These are phyloP conservation scores for Chromobotia macracanthus DNA, from an alignment of 2,797 vertebrate genomes.

Conservation along the genomic window DNA sequence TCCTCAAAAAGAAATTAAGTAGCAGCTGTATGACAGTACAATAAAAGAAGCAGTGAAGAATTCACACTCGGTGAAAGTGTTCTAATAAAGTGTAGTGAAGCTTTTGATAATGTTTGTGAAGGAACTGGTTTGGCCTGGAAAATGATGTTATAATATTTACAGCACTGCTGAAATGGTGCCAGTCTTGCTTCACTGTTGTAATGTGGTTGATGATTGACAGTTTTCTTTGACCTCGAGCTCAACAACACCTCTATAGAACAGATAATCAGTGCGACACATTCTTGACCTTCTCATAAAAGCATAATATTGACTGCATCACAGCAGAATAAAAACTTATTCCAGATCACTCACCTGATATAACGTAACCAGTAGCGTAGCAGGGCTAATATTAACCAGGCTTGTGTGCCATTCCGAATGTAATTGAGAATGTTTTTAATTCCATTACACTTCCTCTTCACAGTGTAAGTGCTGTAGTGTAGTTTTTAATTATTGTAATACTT, in stretches of 20 bases:
- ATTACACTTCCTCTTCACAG: no score
- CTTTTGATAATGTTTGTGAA: not conserved
- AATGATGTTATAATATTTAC: conserved; percentile 23
- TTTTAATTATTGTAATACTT: no score
- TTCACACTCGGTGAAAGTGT: not conserved
- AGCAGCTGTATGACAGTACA: not conserved
- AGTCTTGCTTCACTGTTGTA: conserved; percentile 24
- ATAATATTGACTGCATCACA: not conserved
- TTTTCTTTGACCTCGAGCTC: conserved; percentile 34
- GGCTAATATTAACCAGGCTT: no score
- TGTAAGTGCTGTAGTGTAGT: no score
- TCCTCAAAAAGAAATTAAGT: not conserved
- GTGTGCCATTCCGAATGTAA: no score
- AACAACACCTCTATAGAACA: not conserved
- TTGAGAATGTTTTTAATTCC: no score
- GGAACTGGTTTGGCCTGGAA: not conserved
- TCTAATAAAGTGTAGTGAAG: not conserved
- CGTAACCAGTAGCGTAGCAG: no score
- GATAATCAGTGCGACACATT: conserved; percentile 3
- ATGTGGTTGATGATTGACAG: conserved; percentile 39
- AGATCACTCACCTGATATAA: not conserved
- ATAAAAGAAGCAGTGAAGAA: no score
- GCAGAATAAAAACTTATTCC: not conserved
- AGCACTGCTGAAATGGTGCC: conserved; percentile 12
- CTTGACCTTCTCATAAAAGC: not conserved